Conservation (phyloP, 2,888 invertebrate species). For the Drosophila sordidula region DNA sequence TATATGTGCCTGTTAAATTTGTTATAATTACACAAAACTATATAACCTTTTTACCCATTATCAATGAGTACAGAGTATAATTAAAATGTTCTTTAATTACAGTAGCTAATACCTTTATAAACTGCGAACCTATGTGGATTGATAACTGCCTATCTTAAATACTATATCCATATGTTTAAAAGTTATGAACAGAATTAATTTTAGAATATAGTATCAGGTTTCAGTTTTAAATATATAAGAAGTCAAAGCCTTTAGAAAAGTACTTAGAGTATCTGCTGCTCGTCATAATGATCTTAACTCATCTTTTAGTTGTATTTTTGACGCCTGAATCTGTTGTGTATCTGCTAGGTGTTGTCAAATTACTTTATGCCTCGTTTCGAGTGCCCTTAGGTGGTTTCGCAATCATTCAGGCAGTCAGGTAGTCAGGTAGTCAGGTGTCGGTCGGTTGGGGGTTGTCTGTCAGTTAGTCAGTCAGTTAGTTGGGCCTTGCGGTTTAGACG, state of each 20-base stretch:
- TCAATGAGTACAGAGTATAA: no score
- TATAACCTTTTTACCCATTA: no score
- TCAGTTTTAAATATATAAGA: background rate
- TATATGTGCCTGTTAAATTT: no score
- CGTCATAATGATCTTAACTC: conserved; percentile 16
- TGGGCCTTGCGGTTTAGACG: conserved; percentile 51
- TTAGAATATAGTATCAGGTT: background rate
- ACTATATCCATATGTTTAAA: no score
- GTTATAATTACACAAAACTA: no score
- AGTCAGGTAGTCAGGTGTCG: conserved; percentile 23
- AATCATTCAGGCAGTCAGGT: conserved; percentile 46
- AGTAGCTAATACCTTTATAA: no score
- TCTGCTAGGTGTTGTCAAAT: conserved; percentile 45
- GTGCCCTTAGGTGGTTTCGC: conserved; percentile 74
- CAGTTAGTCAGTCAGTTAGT: conserved; percentile 19
- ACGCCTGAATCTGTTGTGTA: conserved; percentile 29
- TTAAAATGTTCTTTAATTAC: no score
- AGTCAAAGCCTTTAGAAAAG: background rate
- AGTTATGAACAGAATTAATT: no score
- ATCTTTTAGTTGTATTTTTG: conserved; percentile 17
- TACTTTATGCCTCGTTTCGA: conserved; percentile 54
- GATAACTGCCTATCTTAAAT: no score
- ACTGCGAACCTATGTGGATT: no score
- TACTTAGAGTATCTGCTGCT: conserved; percentile 17
- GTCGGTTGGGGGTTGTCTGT: conserved; percentile 25